These are phyloP conservation scores for Colletes collaris DNA, from an alignment of 2,888 invertebrate genomes.

Conservation along the genomic window DNA sequence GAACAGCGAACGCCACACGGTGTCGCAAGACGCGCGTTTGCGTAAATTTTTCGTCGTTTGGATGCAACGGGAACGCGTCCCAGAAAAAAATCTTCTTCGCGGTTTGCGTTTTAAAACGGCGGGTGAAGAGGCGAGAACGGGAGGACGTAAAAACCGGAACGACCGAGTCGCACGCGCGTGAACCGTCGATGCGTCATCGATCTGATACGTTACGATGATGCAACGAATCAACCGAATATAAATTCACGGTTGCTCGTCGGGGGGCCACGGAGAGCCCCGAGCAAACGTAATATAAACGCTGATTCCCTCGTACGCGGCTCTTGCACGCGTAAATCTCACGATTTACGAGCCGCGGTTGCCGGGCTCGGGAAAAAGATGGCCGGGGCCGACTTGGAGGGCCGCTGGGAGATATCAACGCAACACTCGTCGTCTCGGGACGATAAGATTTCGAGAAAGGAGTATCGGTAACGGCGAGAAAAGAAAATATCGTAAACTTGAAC, in stretches of 20 bases:
- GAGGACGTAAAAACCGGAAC: constrained; percentile 15
- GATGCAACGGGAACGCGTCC: too few species aligned
- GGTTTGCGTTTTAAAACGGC: background rate
- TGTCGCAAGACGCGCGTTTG: constrained; percentile 12
- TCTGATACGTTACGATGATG: constrained; percentile 42
- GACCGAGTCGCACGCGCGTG: constrained; percentile 13
- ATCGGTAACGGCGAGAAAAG: too few species aligned
- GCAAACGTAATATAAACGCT: constrained; percentile 49
- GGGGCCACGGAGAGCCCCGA: background rate
- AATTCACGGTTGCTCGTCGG: constrained; percentile 30
- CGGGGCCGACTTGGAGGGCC: constrained; percentile 24
- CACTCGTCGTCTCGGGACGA: background rate
- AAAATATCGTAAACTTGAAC: too few species aligned
- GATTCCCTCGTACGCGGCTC: constrained; percentile 34
- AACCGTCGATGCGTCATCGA: constrained; percentile 29
- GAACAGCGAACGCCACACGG: constrained; percentile 22
- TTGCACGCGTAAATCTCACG: constrained; percentile 50
- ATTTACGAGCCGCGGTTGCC: constrained; percentile 39
- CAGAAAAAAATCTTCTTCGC: too few species aligned
- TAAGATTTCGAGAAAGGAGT: background rate
- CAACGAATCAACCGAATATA: constrained; percentile 54
- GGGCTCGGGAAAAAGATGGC: constrained; percentile 42
- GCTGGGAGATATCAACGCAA: constrained; percentile 19
- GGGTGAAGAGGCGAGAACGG: background rate
- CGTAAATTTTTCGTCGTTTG: constrained; percentile 12